A percentile compares a stretch with the other conserved stretches of the same genome.
These are phyloP conservation scores for Papilio machaon DNA, from an alignment of 1,140 invertebrate species.

Conservation along the genomic window DNA sequence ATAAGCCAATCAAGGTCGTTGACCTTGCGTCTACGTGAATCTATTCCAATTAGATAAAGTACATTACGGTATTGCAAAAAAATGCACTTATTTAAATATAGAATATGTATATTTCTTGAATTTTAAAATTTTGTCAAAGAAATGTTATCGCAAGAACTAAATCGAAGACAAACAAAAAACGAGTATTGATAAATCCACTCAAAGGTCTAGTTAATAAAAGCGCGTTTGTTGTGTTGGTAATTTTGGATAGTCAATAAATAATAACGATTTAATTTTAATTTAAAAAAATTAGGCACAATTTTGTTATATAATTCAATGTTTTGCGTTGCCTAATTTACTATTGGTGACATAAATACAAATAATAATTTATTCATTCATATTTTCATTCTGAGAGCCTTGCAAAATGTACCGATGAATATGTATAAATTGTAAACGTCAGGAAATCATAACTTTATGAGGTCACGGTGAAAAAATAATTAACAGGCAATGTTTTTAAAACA, in stretches of 20 bases:
- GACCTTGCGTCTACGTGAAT: slow-evolving; percentile 1
- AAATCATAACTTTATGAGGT: not conserved
- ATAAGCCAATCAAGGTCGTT: slow-evolving; percentile 7
- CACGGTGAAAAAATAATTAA: not conserved
- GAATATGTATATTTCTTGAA: not conserved
- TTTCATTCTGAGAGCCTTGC: not conserved
- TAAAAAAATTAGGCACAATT: not conserved
- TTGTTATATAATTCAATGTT: not conserved
- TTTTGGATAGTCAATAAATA: not conserved
- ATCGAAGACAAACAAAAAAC: not conserved
- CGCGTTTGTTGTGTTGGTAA: not conserved
- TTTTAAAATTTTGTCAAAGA: not conserved
- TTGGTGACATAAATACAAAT: not conserved
- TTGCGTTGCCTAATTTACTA: not conserved
- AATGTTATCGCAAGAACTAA: too few species aligned
- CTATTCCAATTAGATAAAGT: not conserved
- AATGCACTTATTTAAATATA: not conserved
- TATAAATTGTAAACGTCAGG: not conserved
- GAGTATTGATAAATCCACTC: not conserved
- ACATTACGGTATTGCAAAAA: not conserved
- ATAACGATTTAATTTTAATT: not conserved
- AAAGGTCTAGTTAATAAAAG: not conserved
- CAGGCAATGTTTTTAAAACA: not conserved
- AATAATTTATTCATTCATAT: slow-evolving; percentile 1
- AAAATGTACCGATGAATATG: not conserved